These are phyloP conservation scores for Melanogrammus aeglefinus DNA, from an alignment of 2,797 vertebrate genomes.

Conservation along the genomic window DNA sequence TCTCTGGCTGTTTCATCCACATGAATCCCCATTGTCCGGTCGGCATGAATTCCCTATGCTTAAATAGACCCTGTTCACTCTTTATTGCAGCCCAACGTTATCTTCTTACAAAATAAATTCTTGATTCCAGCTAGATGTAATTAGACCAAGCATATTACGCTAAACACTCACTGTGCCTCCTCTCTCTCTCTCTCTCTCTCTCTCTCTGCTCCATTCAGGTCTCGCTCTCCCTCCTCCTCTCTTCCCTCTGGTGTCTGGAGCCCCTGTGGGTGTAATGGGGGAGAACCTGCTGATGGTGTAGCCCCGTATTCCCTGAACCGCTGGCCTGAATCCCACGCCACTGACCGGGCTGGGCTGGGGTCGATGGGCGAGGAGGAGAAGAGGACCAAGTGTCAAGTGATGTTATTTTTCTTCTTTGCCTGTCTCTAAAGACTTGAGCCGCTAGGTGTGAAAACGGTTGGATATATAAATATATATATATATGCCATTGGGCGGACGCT, in stretches of 20 bases:
- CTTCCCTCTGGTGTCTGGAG: neutral
- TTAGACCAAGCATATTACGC: neutral
- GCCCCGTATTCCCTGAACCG: conserved; percentile 46
- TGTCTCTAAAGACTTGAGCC: conserved; percentile 57
- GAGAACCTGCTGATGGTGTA: conserved; percentile 54
- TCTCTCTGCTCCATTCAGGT: neutral
- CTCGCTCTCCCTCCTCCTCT: neutral
- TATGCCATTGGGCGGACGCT: neutral
- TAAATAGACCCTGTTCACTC: neutral
- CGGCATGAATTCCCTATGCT: neutral
- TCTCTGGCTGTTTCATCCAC: neutral
- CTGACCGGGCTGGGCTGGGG: conserved; percentile 22
- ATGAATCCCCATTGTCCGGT: neutral
- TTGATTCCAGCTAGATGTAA: neutral
- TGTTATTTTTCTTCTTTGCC: conserved; percentile 27
- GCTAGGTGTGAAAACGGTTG: conserved; percentile 57
- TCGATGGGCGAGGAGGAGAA: conserved; percentile 39
- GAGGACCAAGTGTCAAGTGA: conserved; percentile 51
- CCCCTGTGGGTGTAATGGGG: neutral
- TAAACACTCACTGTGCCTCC: neutral
- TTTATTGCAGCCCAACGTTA: neutral
- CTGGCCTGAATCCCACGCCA: conserved; percentile 42
- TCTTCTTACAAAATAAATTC: neutral
- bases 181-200: neutral
- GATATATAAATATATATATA: conserved; percentile 19